These are phyloP conservation scores for Hydropsyche tenuis DNA, from an alignment of 1,140 invertebrate genomes.

Conservation along the genomic window DNA sequence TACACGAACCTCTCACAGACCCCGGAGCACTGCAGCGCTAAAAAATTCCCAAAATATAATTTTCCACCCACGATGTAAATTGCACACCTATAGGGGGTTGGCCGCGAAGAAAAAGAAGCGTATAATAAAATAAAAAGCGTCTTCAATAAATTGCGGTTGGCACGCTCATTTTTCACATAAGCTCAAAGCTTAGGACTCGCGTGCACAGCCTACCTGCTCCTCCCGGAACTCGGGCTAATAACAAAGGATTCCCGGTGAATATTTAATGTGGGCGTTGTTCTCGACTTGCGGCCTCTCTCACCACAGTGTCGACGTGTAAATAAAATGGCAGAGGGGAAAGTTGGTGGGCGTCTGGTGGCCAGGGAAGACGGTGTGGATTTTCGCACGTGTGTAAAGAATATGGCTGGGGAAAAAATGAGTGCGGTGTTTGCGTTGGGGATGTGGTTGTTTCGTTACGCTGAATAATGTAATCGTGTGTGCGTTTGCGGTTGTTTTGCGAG, in stretches of 20 bases:
- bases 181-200: conserved; percentile 21
- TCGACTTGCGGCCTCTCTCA: neutral
- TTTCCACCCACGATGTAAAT: too few relatives aligned
- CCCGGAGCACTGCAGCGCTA: too few relatives aligned
- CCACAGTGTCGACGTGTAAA: conserved; percentile 1
- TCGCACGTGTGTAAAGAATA: too few relatives aligned
- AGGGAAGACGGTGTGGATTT: too few relatives aligned
- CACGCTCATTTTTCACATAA: conserved; percentile 20
- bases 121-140: conserved; percentile 24
- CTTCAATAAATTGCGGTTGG: conserved; percentile 23
- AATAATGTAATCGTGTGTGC: too few relatives aligned
- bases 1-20: too few relatives aligned
- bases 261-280: conserved; percentile 7
- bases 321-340: neutral
- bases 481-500: too few relatives aligned
- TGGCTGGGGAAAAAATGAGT: too few relatives aligned
- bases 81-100: neutral
- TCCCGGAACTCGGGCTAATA: conserved; percentile 22
- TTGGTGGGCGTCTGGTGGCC: too few relatives aligned
- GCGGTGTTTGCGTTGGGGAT: too few relatives aligned
- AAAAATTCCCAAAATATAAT: too few relatives aligned
- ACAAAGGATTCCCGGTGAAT: conserved; percentile 30
- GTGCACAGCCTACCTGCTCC: neutral
- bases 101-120: neutral
- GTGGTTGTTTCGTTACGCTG: too few relatives aligned